Conservation (phyloP, 2,888 invertebrate genomes). For the Danaus chrysippus region DNA sequence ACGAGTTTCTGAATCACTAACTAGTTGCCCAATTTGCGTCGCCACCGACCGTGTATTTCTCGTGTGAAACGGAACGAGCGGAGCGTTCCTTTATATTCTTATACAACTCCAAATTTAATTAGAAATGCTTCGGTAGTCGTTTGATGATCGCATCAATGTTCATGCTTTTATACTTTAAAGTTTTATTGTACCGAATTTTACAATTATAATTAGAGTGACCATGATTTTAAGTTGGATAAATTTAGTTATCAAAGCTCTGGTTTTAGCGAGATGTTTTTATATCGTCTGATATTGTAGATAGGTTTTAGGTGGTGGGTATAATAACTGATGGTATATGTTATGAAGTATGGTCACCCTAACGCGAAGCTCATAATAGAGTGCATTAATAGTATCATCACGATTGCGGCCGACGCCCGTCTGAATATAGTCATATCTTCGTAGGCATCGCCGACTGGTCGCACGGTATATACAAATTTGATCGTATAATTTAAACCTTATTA, state of each 20-base stretch:
- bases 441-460: slow-evolving; percentile 38
- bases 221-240: too few species aligned
- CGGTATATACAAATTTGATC: slow-evolving; percentile 27
- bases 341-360: slow-evolving; percentile 27
- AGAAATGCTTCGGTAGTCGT: slow-evolving; percentile 43
- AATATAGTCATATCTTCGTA: slow-evolving; percentile 48
- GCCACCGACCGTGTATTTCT: slow-evolving; percentile 74
- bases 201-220: too few species aligned
- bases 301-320: too few species aligned
- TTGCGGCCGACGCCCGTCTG: slow-evolving; percentile 39
- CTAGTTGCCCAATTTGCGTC: slow-evolving; percentile 68
- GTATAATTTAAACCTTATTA: slow-evolving; percentile 22
- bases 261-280: background rate
- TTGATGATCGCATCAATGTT: slow-evolving; percentile 11
- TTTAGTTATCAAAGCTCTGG: background rate
- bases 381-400: slow-evolving; percentile 63
- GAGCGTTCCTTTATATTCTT: slow-evolving; percentile 54
- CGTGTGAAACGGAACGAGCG: slow-evolving; percentile 66
- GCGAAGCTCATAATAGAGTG: slow-evolving; percentile 30
- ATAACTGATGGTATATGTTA: too few species aligned
- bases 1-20: slow-evolving; percentile 54
- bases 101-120: slow-evolving; percentile 66
- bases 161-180: too few species aligned
- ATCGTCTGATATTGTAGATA: background rate
- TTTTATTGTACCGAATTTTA: too few species aligned